phyloP scores from a whole-genome alignment of 2,888 invertebrate species.

The Cordilura impudica region DNA sequence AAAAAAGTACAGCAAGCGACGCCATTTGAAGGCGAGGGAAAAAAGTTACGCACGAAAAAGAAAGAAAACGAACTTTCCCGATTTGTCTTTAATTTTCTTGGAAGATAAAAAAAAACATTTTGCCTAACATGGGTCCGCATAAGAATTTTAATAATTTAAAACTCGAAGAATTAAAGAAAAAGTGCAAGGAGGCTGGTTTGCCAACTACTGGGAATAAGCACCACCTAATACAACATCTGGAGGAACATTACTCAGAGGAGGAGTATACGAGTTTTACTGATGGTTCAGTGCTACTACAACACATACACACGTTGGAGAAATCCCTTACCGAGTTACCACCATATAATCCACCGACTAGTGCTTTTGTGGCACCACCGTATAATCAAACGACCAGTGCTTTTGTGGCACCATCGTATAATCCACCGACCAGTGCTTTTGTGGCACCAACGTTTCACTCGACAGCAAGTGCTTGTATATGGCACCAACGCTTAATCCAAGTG shows the following conservation, averaged over 20 bases:
- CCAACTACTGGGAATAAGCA: conserved; percentile 10
- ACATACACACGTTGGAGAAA: not conserved
- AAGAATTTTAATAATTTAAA: too few species aligned
- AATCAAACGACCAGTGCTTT: not conserved
- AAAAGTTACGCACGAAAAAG: too few species aligned
- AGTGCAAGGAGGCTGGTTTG: not conserved
- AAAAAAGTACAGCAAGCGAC: too few species aligned
- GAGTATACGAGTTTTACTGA: not conserved
- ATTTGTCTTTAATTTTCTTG: too few species aligned
- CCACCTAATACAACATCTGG: not conserved
- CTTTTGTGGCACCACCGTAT: not conserved
- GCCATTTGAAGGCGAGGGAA: too few species aligned
- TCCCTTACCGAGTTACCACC: not conserved
- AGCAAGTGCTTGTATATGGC: too few species aligned
- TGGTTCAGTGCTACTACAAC: not conserved
- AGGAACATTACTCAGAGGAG: not conserved
- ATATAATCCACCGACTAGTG: not conserved
- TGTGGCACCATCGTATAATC: not conserved
- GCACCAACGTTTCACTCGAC: too few species aligned
- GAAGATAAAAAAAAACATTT: too few species aligned
- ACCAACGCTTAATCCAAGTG: not conserved
- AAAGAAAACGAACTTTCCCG: too few species aligned
- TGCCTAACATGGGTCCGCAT: too few species aligned
- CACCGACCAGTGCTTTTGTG: not conserved
- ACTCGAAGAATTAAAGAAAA: not conserved